Evolutionary conservation across 2,888 invertebrate genomes (phyloP).

Genomic region (Ochropleura leucogaster): DNA sequence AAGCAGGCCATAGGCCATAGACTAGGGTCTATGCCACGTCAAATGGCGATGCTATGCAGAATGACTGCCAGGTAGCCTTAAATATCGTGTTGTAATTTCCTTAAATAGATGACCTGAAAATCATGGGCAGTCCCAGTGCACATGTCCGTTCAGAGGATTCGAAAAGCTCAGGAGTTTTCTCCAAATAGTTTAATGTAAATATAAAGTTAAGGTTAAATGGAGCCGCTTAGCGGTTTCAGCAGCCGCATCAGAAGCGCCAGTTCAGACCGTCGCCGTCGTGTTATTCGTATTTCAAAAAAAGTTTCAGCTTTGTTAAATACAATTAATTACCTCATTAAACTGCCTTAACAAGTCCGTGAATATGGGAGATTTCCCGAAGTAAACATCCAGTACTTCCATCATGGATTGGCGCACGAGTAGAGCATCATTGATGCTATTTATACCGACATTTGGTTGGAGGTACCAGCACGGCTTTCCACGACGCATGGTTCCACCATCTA

Average conservation of each 20-base stretch:
- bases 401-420: conserved; percentile 31
- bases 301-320: not conserved
- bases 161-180: too few species aligned
- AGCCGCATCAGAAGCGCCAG: not conserved
- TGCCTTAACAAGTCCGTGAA: conserved; percentile 30
- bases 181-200: too few species aligned
- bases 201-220: not conserved
- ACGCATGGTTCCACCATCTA: conserved; percentile 21
- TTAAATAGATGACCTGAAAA: not conserved
- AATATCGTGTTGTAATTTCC: too few species aligned
- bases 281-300: not conserved
- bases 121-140: too few species aligned
- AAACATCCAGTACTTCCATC: conserved; percentile 32
- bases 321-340: conserved; percentile 37
- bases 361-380: conserved; percentile 30
- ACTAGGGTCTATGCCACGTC: too few species aligned
- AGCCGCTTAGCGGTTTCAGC: not conserved
- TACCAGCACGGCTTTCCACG: conserved; percentile 52
- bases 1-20: too few species aligned
- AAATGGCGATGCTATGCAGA: not conserved
- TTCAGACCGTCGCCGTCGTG: not conserved
- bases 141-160: too few species aligned
- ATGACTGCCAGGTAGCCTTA: not conserved
- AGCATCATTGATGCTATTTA: conserved; percentile 41
- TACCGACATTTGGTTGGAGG: conserved; percentile 21